Conservation (phyloP, 1,140 invertebrate species). For the Papilio dardanus region DNA sequence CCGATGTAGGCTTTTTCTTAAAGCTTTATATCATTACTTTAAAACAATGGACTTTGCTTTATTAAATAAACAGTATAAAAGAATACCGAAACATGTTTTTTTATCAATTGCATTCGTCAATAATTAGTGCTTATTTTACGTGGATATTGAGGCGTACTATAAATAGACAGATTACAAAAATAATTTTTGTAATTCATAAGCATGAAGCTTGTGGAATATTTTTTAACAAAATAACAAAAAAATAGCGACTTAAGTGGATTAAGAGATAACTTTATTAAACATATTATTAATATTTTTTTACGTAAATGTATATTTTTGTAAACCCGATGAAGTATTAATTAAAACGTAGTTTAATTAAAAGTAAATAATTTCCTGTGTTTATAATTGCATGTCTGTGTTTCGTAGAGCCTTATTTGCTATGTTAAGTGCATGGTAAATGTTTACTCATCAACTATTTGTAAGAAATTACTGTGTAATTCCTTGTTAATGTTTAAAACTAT, state of each 20-base stretch:
- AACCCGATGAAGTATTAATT: background rate
- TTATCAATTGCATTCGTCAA: background rate
- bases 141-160: background rate
- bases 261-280: background rate
- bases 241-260: background rate
- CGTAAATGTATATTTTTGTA: background rate
- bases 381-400: constrained; percentile 18
- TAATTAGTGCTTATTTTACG: background rate
- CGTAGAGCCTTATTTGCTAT: background rate
- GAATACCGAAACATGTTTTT: background rate
- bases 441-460: background rate
- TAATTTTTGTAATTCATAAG: too few relatives aligned
- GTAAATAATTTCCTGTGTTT: constrained; percentile 24
- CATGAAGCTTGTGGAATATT: background rate
- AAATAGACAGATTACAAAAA: too few relatives aligned
- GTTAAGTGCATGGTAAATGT: background rate
- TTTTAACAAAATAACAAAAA: background rate
- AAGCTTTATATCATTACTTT: constrained; percentile 26
- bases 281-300: background rate
- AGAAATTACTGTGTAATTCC: constrained; percentile 28
- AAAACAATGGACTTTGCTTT: background rate
- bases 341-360: constrained; percentile 12
- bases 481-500: constrained; percentile 36
- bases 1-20: constrained; percentile 19
- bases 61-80: background rate